Evolutionary conservation across 2,113 vertebrate genomes (phyloP).

Genomic region (Machaerirhynchus nigripectus): DNA sequence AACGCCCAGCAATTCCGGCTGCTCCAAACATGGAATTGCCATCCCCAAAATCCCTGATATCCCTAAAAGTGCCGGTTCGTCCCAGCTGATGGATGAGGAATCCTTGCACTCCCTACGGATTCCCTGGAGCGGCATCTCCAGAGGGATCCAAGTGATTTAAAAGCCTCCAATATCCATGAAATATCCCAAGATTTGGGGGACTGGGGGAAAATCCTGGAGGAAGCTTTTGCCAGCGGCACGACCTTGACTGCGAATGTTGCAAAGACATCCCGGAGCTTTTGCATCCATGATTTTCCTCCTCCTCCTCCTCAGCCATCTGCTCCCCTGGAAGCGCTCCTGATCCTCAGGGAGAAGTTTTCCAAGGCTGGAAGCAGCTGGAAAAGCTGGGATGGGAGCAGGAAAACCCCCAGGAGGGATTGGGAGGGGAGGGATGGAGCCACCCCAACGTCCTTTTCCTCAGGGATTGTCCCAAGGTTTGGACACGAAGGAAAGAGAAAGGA

Average conservation of each 20-base stretch:
- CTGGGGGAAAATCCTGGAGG: background rate
- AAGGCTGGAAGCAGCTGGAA: background rate
- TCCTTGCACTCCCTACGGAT: rapidly evolving
- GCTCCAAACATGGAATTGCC: background rate
- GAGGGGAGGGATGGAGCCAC: background rate
- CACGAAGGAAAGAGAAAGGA: rapidly evolving
- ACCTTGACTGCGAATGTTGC: background rate
- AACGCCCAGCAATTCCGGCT: background rate
- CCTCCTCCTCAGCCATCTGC: conserved; percentile 39
- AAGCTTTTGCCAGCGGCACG: background rate
- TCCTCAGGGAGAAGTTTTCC: conserved; percentile 8
- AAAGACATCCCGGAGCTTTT: background rate
- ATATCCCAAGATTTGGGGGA: background rate
- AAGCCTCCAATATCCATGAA: background rate
- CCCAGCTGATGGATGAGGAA: background rate
- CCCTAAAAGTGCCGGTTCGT: background rate
- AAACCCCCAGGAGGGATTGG: background rate
- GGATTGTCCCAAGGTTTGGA: background rate
- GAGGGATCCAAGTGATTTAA: background rate
- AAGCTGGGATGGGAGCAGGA: background rate
- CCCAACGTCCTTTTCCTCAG: rapidly evolving
- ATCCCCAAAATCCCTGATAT: background rate
- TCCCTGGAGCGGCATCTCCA: background rate
- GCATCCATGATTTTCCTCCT: background rate
- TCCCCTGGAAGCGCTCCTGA: conserved; percentile 2